Conservation (phyloP, 2,113 vertebrate species). For the Tupaia tana region DNA sequence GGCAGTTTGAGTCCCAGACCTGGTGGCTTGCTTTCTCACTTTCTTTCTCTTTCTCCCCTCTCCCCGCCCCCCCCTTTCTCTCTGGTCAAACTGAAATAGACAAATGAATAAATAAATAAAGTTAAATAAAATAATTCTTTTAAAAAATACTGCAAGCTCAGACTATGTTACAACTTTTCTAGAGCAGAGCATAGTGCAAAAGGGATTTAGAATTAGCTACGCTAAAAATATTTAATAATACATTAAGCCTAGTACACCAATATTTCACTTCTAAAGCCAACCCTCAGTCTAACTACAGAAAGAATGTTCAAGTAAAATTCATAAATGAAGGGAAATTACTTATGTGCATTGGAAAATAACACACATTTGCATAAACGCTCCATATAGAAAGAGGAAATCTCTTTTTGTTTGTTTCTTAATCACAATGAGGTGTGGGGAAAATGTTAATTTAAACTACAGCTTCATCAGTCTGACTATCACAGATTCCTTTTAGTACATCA, state of each 20-base stretch:
- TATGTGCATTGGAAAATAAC: not conserved
- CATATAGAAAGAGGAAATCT: conserved; percentile 31
- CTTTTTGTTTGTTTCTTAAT: conserved; percentile 26
- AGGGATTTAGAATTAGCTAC: not conserved
- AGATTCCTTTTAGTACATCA: not conserved
- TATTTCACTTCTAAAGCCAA: conserved; percentile 24
- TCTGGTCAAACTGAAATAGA: too few relatives aligned
- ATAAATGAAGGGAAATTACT: conserved; percentile 19
- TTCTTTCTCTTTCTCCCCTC: too few relatives aligned
- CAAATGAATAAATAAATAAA: too few relatives aligned
- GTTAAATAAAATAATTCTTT: too few relatives aligned
- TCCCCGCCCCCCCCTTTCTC: too few relatives aligned
- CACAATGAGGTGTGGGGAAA: not conserved
- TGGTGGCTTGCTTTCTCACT: too few relatives aligned
- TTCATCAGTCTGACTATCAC: not conserved
- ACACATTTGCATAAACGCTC: not conserved
- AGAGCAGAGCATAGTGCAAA: not conserved
- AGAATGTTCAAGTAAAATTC: conserved; percentile 28
- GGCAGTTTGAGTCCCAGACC: too few relatives aligned
- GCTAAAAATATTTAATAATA: conserved; percentile 35
- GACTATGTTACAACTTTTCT: not conserved
- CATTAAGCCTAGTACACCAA: not conserved
- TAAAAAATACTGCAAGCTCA: not conserved
- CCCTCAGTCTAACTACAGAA: conserved; percentile 2
- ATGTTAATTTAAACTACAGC: conserved; percentile 30